These are phyloP conservation scores for Bombus terrestris DNA, from an alignment of 1,140 invertebrate genomes.

Conservation along the genomic window DNA sequence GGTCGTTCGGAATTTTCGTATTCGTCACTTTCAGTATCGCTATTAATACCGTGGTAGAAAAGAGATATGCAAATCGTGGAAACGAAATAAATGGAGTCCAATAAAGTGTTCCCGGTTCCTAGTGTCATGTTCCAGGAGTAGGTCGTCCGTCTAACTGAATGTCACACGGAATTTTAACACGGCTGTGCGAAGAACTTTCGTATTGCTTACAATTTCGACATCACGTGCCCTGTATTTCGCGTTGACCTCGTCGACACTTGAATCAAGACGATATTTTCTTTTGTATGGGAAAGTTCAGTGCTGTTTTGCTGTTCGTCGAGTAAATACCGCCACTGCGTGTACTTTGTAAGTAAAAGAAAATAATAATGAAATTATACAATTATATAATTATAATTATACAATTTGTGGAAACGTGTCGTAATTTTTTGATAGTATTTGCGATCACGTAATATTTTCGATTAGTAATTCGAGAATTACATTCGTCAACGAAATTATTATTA, in stretches of 20 bases:
- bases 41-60: not conserved
- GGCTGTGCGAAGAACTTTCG: not conserved
- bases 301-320: not conserved
- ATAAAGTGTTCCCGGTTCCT: not conserved
- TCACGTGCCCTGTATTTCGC: not conserved
- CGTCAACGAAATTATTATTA: not conserved
- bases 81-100: not conserved
- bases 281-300: not conserved
- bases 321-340: not conserved
- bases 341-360: not conserved
- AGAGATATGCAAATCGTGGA: not conserved
- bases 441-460: not conserved
- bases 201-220: conserved; percentile 1
- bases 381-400: too few relatives aligned
- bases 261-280: not conserved
- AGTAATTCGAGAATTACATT: not conserved
- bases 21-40: not conserved
- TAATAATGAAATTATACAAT: not conserved
- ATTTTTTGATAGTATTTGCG: not conserved
- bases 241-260: not conserved
- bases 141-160: not conserved
- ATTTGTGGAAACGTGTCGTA: not conserved
- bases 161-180: not conserved
- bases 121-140: not conserved
- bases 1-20: not conserved